These are phyloP conservation scores for Callipepla californica DNA, from an alignment of 2,113 vertebrate genomes.

Conservation along the genomic window DNA sequence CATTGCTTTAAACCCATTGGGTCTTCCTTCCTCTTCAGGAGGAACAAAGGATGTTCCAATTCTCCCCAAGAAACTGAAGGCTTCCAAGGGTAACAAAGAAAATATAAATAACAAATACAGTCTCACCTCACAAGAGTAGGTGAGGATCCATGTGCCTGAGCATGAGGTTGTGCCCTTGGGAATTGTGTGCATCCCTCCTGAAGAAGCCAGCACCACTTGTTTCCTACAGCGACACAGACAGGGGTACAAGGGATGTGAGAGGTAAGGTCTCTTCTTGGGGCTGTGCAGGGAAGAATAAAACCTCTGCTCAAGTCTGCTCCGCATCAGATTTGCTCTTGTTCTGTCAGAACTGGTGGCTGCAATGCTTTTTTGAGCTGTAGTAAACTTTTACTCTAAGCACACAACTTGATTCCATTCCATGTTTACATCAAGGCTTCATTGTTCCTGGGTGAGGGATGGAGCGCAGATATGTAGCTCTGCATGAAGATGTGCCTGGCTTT, in stretches of 20 bases:
- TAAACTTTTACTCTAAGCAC: fast-evolving
- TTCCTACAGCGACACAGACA: fast-evolving
- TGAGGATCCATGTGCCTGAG: neutral
- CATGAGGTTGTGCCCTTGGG: neutral
- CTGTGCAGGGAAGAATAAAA: neutral
- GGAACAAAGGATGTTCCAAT: neutral
- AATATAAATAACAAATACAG: neutral
- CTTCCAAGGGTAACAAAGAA: neutral
- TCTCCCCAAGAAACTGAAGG: neutral
- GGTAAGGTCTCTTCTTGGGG: neutral
- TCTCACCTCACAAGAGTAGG: neutral
- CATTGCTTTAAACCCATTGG: neutral
- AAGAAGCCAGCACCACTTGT: fast-evolving
- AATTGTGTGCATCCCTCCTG: neutral
- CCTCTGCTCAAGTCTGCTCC: neutral
- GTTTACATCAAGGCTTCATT: neutral
- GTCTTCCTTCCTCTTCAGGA: neutral
- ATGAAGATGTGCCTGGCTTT: fast-evolving
- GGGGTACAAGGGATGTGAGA: fast-evolving
- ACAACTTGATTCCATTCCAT: neutral
- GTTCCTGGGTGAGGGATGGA: fast-evolving
- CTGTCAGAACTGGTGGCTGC: fast-evolving
- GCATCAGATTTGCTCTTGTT: neutral
- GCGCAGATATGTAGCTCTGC: neutral
- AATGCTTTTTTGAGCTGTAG: neutral